Base-by-base conservation (phyloP, 2,888 invertebrate species). In the Drosophila borborema region DNA sequence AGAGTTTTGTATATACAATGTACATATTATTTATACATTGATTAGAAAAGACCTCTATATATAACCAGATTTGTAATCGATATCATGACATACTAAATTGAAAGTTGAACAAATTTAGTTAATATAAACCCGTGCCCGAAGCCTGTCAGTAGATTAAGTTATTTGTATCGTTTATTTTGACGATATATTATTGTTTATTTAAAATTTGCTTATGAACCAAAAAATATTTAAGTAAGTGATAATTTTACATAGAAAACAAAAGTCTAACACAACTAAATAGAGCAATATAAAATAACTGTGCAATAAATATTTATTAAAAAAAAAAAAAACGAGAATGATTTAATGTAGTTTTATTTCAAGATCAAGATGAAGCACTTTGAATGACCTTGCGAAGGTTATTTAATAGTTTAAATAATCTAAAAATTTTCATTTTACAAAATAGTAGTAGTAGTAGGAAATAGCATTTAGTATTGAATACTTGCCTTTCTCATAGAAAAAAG, bases 261-360 rank as follows among this genome's bases (percentile, higher is more conserved):
- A 66, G 18, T 18, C 56, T 62, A 55, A 60, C 63, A 48, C 56
- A 66, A 41, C 75, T 70, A 73, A 66, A 65, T 62, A 77, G 81
- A 70, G 86, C 84, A 78, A 81, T 84, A 81, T 72, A 64, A 76
- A 67, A 67, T 72, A 77, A 86, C 81, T 82, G 82, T 82, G 82
- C 82, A 82, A 82, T 86, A 84, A 85, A 73, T 69, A 74, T 64
- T 70, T 60, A 72, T 49, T 68, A 54, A 51, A 48, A 72, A 62
- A 53, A 53, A 41, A n/a, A 68, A 45, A 34, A 2, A 38, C 20
- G 34, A 46, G 18, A 31, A 49, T 5, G 6, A 10, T 40, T 31
- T 16, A 4, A 16, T 2, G 12, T 7, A 10, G 20, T 31, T 40
- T 31, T 10, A 20, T 28, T 18, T 31, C 2, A 18, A 23, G 16